Evolutionary conservation across 1,140 invertebrate species (phyloP).

Genomic region (Nasonia giraulti): DNA sequence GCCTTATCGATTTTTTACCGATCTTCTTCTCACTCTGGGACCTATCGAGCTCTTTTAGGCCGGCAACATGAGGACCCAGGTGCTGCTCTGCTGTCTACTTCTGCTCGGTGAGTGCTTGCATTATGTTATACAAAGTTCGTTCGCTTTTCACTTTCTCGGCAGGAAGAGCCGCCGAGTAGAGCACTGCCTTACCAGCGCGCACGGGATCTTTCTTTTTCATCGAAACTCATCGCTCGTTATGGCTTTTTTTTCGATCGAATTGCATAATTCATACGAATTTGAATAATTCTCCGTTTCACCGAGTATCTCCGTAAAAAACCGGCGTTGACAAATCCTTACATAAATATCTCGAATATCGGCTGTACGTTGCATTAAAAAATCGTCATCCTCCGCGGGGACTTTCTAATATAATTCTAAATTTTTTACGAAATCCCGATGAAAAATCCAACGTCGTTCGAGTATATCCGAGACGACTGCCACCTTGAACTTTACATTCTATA

Average conservation of each 20-base stretch:
- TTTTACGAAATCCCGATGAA: no score
- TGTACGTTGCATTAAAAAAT: no score
- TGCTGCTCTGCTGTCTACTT: constrained; percentile 61
- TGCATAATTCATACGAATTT: neutral
- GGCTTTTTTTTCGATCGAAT: no score
- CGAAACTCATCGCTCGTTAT: no score
- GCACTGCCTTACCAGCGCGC: neutral
- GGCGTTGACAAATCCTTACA: no score
- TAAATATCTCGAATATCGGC: no score
- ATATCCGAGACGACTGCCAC: neutral
- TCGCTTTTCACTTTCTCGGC: constrained; percentile 14
- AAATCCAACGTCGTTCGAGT: no score
- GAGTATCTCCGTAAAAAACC: no score
- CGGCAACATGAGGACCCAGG: constrained; percentile 66
- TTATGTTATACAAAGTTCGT: neutral
- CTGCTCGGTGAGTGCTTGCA: constrained; percentile 64
- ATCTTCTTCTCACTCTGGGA: neutral
- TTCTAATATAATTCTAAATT: no score
- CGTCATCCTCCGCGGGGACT: no score
- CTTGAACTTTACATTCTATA: constrained; percentile 44
- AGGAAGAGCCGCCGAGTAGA: neutral
- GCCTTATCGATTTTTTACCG: no score
- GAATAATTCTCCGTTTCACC: no score
- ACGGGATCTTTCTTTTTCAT: neutral
- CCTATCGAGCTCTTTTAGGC: neutral